phyloP scores from a whole-genome alignment of 2,113 vertebrate species.

The Indri indri region DNA sequence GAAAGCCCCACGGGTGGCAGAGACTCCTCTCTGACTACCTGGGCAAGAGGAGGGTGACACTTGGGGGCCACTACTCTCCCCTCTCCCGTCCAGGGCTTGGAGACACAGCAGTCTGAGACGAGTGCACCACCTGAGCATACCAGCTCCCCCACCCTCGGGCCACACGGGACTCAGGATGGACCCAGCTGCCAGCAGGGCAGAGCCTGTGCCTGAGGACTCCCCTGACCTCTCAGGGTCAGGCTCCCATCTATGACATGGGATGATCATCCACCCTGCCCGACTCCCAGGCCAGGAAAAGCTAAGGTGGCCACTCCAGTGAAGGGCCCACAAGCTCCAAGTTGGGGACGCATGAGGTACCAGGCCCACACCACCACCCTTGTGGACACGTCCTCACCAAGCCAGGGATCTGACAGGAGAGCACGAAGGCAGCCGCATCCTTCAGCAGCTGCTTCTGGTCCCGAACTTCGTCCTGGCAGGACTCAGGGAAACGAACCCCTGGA shows the following conservation, averaged over 20 bases:
- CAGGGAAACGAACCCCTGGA: conserved; percentile 94
- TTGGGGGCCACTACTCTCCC: neutral
- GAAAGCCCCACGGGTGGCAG: neutral
- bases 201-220: neutral
- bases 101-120: neutral
- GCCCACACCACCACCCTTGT: conserved; percentile 72
- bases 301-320: neutral
- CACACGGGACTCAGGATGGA: neutral
- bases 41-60: neutral
- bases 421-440: conserved; percentile 94
- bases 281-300: neutral
- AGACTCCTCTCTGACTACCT: neutral
- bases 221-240: neutral
- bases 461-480: conserved; percentile 91
- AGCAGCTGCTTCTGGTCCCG: conserved; percentile 97
- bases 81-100: neutral
- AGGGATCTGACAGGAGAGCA: conserved; percentile 96
- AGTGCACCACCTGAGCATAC: no score
- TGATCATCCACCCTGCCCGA: neutral
- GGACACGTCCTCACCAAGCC: conserved; percentile 89
- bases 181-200: neutral
- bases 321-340: neutral
- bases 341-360: neutral
- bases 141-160: neutral
- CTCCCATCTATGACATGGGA: rapidly evolving